Conservation (phyloP, 2,888 invertebrate species). For the Caenorhabditis zanzibari region DNA sequence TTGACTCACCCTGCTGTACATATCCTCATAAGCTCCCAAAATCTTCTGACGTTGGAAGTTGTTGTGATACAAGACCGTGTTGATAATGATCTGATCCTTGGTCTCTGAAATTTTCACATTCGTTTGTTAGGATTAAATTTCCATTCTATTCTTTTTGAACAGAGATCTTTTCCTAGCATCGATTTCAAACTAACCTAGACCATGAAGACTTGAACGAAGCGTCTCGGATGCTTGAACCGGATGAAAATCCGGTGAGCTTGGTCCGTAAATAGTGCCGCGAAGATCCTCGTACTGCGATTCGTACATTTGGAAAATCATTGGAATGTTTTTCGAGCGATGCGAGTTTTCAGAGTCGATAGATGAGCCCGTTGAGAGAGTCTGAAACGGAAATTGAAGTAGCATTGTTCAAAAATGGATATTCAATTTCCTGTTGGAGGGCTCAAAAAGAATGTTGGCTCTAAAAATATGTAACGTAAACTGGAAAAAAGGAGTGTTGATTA, state of each 20-base stretch:
- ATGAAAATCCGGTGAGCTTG: constrained; percentile 80
- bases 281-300: constrained; percentile 81
- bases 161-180: not conserved
- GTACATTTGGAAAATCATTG: constrained; percentile 82
- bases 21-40: constrained; percentile 80
- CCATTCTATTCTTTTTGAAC: not conserved
- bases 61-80: constrained; percentile 79
- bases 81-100: constrained; percentile 80
- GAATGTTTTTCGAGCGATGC: constrained; percentile 75
- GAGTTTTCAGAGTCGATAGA: constrained; percentile 71
- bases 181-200: constrained; percentile 67
- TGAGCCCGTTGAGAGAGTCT: constrained; percentile 70
- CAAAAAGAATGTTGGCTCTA: not conserved
- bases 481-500: constrained; percentile 20
- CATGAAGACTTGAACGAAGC: constrained; percentile 78
- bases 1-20: constrained; percentile 77
- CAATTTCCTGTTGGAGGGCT: not conserved
- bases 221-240: constrained; percentile 81
- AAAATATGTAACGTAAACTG: not conserved
- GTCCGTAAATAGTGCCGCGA: constrained; percentile 81
- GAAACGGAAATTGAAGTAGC: constrained; percentile 50
- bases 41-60: constrained; percentile 83
- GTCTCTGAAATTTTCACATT: constrained; percentile 72
- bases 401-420: not conserved
- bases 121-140: no score